Conservation (phyloP, 2,888 invertebrate genomes). For the Cheilosia vernalis region DNA sequence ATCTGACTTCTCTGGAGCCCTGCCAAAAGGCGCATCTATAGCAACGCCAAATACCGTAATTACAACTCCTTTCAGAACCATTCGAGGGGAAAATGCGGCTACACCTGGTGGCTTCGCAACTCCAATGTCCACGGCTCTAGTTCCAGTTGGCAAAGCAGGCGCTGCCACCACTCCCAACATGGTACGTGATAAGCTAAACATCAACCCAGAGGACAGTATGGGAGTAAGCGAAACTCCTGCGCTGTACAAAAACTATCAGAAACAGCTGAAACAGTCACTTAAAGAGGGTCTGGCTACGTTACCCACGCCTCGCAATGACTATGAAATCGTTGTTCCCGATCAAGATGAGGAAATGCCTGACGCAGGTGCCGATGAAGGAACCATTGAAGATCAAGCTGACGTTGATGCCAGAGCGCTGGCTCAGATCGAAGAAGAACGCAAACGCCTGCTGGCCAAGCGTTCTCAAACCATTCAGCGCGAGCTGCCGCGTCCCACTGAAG, state of each 20-base stretch:
- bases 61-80: constrained; percentile 89
- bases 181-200: constrained; percentile 95
- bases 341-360: constrained; percentile 86
- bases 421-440: constrained; percentile 88
- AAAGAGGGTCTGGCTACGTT: constrained; percentile 91
- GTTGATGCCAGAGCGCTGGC: constrained; percentile 88
- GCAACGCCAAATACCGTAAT: constrained; percentile 96
- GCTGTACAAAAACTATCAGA: constrained; percentile 87
- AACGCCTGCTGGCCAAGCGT: constrained; percentile 86
- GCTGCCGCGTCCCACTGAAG: constrained; percentile 92
- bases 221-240: constrained; percentile 89
- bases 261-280: constrained; percentile 90
- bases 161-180: constrained; percentile 87
- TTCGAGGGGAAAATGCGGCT: constrained; percentile 86
- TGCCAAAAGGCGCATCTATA: constrained; percentile 88
- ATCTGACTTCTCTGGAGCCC: constrained; percentile 93
- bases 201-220: constrained; percentile 94
- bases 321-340: constrained; percentile 98
- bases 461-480: constrained; percentile 94
- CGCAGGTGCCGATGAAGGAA: constrained; percentile 82
- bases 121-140: constrained; percentile 84
- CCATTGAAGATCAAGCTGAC: constrained; percentile 93
- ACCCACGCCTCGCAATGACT: constrained; percentile 97
- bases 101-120: constrained; percentile 87
- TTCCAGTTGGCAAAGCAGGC: constrained; percentile 80